Evolutionary conservation across 1,140 invertebrate species (phyloP), one percentile per base, ranked within the genome.

Genomic region (Drosophila elegans): DNA sequence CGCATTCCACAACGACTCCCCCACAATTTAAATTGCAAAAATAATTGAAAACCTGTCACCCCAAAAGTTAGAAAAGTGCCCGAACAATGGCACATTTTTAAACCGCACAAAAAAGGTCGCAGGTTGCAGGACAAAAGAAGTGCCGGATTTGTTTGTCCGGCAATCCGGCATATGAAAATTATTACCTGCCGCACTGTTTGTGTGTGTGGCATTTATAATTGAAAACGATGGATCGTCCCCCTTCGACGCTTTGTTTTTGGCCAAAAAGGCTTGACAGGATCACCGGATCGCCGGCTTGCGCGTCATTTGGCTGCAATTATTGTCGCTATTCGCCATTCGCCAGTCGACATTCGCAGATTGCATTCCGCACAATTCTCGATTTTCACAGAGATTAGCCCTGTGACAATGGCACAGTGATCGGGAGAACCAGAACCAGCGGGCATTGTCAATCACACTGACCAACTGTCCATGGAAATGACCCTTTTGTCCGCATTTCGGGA

Each of bases 291-390:
- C 57, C 72, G 16, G 48, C 41, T 13, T 68, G 72, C 84, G 84
- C 84, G 80, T 89, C 84, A 89, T 89, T 90, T 89, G 84, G 84
- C 69, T 74, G 84, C 85, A 89, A 89, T 89, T 89, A 88, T 82
- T 64, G 61, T 51, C 54, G 44, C 49, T 32, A 21, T n/a, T 16
- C 32, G 44, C 49, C 49, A 21, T n/a, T 16, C 32, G 13, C 49
- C 29, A 32, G 61, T 48, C 54, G 44, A 32, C 49, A 21, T 9
- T 16, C 32, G 32, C 49, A 9, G 6, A 52, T 27, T 13, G 21
- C 44, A 66, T 54, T 42, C 72, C 45, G 78, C 48, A 67, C 73
- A 57, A 78, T 85, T 78, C 72, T 71, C 83, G 84, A 89, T 89
- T 89, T 89, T 80, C 85, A 90, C 84, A 89, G 85, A 72, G 84